These are phyloP conservation scores for Oscheius sp. DNA, from an alignment of 1,140 invertebrate genomes.

Conservation along the genomic window DNA sequence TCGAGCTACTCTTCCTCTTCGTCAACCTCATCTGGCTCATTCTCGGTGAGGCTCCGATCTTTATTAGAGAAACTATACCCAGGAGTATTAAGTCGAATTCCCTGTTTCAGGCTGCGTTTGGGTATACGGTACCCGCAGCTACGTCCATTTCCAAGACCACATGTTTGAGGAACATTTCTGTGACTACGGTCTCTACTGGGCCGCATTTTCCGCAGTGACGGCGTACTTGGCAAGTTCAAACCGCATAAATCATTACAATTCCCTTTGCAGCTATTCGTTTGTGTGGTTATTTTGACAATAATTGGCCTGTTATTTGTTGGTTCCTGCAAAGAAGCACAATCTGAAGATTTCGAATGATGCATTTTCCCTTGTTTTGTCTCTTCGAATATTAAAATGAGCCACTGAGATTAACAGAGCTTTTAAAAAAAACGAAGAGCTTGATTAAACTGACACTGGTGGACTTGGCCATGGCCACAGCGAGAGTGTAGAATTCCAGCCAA, in stretches of 20 bases:
- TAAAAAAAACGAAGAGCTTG: no score
- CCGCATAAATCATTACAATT: not conserved
- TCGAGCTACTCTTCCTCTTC: slow-evolving; percentile 9
- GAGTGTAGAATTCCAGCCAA: no score
- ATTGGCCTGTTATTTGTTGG: slow-evolving; percentile 23
- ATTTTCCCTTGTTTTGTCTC: not conserved
- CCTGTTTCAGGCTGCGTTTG: slow-evolving; percentile 36
- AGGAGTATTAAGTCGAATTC: no score
- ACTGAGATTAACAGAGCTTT: no score
- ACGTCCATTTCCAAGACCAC: slow-evolving; percentile 32
- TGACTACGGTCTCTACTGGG: slow-evolving; percentile 34
- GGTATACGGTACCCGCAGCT: slow-evolving; percentile 31
- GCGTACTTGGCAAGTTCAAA: slow-evolving; percentile 18
- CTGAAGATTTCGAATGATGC: not conserved
- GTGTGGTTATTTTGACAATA: slow-evolving; percentile 16
- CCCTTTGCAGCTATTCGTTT: slow-evolving; percentile 19
- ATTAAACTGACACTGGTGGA: no score
- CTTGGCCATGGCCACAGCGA: no score
- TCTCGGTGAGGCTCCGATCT: not conserved
- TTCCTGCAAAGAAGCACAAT: slow-evolving; percentile 18
- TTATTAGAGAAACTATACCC: no score
- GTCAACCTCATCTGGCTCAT: slow-evolving; percentile 19
- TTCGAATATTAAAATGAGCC: no score
- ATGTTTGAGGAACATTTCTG: slow-evolving; percentile 41
- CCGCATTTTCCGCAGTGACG: slow-evolving; percentile 30